These are phyloP conservation scores for Tetramorium simillimum DNA, from an alignment of 1,140 invertebrate species.

Conservation along the genomic window DNA sequence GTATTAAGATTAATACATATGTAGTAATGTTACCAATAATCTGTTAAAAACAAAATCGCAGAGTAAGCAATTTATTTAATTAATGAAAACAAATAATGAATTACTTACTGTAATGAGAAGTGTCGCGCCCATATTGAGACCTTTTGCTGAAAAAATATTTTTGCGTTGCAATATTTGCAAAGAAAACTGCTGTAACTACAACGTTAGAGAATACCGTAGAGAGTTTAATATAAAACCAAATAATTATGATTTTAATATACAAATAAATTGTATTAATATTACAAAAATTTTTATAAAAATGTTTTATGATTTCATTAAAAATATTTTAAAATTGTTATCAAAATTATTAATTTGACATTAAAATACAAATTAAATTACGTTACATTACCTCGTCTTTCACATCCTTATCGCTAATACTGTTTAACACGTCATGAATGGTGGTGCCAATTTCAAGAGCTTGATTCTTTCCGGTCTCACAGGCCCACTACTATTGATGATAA, in stretches of 20 bases:
- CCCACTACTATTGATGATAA: neutral
- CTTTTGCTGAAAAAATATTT: conserved; percentile 10
- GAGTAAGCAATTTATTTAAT: neutral
- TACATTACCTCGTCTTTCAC: neutral
- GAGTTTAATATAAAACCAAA: neutral
- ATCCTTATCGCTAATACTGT: neutral
- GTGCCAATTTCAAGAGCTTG: neutral
- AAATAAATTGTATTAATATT: neutral
- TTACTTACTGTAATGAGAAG: conserved; percentile 3
- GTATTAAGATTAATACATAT: neutral
- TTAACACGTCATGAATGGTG: neutral
- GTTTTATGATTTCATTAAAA: too few relatives aligned
- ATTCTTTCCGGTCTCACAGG: conserved; percentile 8
- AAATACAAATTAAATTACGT: neutral
- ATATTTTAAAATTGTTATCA: too few relatives aligned
- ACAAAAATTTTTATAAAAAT: neutral
- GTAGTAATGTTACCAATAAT: conserved; percentile 2
- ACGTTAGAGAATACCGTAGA: neutral
- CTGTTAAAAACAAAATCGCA: neutral
- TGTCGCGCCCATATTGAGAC: neutral
- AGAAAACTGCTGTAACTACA: neutral
- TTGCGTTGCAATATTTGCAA: conserved; percentile 6
- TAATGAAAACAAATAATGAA: neutral
- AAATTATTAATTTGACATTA: too few relatives aligned
- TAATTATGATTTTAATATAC: neutral